Percentiles rank a stretch among this genome's conserved stretches.
Evolutionary conservation across 2,113 vertebrate species (phyloP).

Genomic region (Cyanoderma ruficeps): DNA sequence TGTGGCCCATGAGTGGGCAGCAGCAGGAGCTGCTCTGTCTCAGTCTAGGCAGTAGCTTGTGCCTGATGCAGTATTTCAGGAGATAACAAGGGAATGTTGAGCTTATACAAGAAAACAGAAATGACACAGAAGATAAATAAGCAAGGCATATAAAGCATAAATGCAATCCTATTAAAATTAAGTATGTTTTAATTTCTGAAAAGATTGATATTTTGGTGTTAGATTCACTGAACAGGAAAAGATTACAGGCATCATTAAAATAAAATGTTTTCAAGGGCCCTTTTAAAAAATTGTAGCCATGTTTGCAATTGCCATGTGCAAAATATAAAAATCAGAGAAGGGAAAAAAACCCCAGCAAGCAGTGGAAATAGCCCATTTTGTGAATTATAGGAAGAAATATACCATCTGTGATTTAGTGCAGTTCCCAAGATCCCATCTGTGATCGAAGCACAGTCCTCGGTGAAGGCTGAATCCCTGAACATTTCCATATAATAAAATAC

Average conservation of each 20-base stretch:
- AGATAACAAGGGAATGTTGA: conserved; percentile 68
- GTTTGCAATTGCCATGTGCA: conserved; percentile 70
- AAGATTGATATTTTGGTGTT: conserved; percentile 65
- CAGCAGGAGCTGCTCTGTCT: conserved; percentile 12
- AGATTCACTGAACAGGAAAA: conserved; percentile 46
- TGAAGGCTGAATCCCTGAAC: conserved; percentile 53
- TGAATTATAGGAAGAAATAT: conserved; percentile 74
- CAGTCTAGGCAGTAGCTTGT: conserved; percentile 19
- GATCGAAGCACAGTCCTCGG: conserved; percentile 1
- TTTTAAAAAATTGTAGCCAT: conserved; percentile 9
- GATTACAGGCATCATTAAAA: conserved; percentile 69
- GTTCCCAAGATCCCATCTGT: conserved; percentile 75
- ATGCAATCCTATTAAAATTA: conserved; percentile 74
- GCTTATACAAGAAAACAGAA: conserved; percentile 56
- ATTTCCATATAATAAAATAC: conserved; percentile 27
- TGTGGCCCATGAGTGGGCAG: neutral
- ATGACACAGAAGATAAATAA: conserved; percentile 64
- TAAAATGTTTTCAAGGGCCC: conserved; percentile 57
- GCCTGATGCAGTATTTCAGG: conserved; percentile 74
- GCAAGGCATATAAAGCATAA: conserved; percentile 66
- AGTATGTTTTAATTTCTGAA: conserved; percentile 59
- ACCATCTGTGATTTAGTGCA: conserved; percentile 80
- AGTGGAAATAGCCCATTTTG: conserved; percentile 72
- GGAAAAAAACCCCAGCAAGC: neutral
- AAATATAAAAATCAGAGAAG: conserved; percentile 69